Percentiles rank a stretch among this genome's conserved stretches.
phyloP scores from a whole-genome alignment of 2,888 invertebrate species.

The Volucella zonaria region DNA sequence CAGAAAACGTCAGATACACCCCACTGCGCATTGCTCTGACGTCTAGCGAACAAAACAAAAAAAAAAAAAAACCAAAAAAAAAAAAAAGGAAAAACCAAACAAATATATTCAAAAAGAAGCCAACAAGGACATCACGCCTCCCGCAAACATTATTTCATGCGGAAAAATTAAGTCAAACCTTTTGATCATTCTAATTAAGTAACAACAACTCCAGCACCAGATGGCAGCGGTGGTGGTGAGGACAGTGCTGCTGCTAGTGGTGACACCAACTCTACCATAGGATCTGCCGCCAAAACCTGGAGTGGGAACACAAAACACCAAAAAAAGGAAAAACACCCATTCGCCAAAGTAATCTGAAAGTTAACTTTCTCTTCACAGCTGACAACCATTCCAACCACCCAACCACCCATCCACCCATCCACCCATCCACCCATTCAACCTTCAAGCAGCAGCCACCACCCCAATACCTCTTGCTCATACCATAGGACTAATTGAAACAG shows the following conservation, averaged over 20 bases:
- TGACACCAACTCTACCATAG: no score
- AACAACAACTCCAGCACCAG: conserved; percentile 28
- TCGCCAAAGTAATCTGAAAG: conserved; percentile 45
- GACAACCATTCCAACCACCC: background rate
- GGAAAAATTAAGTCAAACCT: conserved; percentile 70
- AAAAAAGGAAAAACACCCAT: conserved; percentile 12
- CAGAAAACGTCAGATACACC: conserved; percentile 6
- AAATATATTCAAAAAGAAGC: background rate
- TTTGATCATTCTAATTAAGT: conserved; percentile 71
- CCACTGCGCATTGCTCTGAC: background rate
- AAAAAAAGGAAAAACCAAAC: conserved; percentile 5
- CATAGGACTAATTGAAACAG: conserved; percentile 70
- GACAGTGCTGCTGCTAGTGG: no score
- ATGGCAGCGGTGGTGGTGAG: no score
- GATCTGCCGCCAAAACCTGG: no score
- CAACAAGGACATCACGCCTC: conserved; percentile 42
- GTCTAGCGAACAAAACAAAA: background rate
- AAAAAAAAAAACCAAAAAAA: background rate
- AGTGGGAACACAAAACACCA: background rate
- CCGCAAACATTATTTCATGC: conserved; percentile 55
- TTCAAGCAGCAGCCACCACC: background rate
- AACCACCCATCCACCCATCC: no score
- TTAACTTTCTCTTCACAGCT: conserved; percentile 36
- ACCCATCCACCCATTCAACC: no score
- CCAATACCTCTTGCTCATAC: conserved; percentile 13